These are phyloP conservation scores for Xestoiulus laeticollis DNA, from an alignment of 2,888 invertebrate genomes.

Conservation along the genomic window DNA sequence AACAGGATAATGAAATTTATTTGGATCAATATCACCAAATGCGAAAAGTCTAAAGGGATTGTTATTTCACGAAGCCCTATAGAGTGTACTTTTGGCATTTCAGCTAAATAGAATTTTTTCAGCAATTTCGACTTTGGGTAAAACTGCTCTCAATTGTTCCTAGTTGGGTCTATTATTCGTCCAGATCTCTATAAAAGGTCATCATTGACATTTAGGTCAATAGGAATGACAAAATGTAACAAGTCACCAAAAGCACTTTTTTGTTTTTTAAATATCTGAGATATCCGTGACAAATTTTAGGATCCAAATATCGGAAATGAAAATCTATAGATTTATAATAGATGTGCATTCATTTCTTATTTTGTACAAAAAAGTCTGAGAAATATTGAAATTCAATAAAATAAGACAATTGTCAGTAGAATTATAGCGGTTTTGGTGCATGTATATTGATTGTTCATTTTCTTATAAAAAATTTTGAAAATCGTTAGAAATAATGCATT, in stretches of 20 bases:
- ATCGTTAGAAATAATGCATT: too few species aligned
- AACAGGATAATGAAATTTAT: slow-evolving; percentile 22
- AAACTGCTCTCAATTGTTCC: not conserved
- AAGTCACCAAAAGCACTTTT: not conserved
- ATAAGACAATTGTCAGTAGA: too few species aligned
- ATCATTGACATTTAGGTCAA: not conserved
- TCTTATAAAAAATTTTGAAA: too few species aligned
- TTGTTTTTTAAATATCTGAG: not conserved
- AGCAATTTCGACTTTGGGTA: not conserved
- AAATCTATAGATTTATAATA: not conserved
- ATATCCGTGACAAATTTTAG: not conserved
- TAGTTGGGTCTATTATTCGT: not conserved
- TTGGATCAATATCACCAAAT: slow-evolving; percentile 7
- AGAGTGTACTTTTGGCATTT: not conserved
- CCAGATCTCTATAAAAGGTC: not conserved
- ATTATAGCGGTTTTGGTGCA: too few species aligned
- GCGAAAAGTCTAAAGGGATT: not conserved
- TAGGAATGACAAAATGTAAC: not conserved
- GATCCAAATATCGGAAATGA: not conserved
- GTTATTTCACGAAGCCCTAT: not conserved
- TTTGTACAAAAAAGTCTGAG: not conserved
- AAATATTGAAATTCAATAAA: not conserved
- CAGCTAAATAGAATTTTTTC: not conserved
- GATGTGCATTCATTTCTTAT: not conserved
- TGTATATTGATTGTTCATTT: too few species aligned